Conservation (phyloP, 2,113 vertebrate species). For the Tachysurus vachellii region DNA sequence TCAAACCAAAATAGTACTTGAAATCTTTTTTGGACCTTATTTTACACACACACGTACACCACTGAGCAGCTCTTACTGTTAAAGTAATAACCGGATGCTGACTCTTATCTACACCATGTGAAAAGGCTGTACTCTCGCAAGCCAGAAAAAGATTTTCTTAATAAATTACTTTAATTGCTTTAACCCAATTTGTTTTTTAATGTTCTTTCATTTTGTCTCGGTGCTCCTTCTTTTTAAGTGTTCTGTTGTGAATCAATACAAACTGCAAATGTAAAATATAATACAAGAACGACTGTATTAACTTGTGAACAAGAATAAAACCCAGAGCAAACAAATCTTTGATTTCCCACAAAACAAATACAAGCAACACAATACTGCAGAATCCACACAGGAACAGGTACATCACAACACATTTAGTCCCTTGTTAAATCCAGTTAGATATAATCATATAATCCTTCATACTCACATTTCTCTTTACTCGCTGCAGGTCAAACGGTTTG, state of each 20-base stretch:
- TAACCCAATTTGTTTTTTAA: constrained; percentile 20
- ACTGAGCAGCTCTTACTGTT: neutral
- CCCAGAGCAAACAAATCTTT: neutral
- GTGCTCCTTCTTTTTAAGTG: neutral
- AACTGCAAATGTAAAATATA: neutral
- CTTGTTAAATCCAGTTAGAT: neutral
- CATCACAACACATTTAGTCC: neutral
- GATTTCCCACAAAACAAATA: neutral
- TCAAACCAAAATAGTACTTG: neutral
- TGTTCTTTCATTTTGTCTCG: constrained; percentile 8
- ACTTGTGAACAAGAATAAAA: neutral
- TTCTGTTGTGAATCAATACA: neutral
- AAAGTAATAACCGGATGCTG: neutral
- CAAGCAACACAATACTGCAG: neutral
- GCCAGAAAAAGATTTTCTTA: constrained; percentile 10
- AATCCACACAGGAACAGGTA: neutral
- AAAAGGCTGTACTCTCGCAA: constrained; percentile 25
- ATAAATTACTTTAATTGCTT: constrained; percentile 39
- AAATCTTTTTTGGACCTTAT: constrained; percentile 14
- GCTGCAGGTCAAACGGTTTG: neutral
- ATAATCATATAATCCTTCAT: constrained; percentile 4
- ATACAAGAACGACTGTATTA: neutral
- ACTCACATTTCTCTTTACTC: constrained; percentile 41
- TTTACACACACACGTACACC: neutral
- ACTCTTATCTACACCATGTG: constrained; percentile 7